A percentile compares a stretch with the other conserved stretches of the same genome.
These are phyloP conservation scores for Aleiodes alternator DNA, from an alignment of 2,888 invertebrate species.

Conservation along the genomic window DNA sequence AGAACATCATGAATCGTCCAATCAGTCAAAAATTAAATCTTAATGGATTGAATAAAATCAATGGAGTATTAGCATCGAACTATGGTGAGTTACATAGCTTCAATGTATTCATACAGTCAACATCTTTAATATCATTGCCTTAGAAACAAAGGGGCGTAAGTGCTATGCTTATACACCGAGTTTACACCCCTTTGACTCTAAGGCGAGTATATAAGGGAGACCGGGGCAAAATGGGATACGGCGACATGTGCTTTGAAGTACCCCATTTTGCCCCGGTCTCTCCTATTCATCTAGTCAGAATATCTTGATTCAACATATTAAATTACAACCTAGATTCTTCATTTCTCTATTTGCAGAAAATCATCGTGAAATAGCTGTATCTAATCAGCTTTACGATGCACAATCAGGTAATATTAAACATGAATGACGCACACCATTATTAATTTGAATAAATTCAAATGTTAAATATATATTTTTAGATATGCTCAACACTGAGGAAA, in stretches of 20 bases:
- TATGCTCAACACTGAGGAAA: slow-evolving; percentile 60
- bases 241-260: too few relatives aligned
- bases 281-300: too few relatives aligned
- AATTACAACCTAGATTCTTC: background rate
- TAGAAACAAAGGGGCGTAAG: too few relatives aligned
- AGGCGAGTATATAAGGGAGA: too few relatives aligned
- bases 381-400: slow-evolving; percentile 80
- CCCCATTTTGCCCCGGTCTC: too few relatives aligned
- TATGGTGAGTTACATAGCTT: slow-evolving; percentile 50
- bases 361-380: slow-evolving; percentile 46
- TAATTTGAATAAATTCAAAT: background rate
- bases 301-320: too few relatives aligned
- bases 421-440: background rate
- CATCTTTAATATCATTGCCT: too few relatives aligned
- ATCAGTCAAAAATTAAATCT: slow-evolving; percentile 31
- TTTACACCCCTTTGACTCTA: too few relatives aligned
- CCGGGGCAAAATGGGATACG: too few relatives aligned
- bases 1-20: slow-evolving; percentile 43
- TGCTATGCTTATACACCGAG: too few relatives aligned
- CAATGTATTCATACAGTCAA: too few relatives aligned
- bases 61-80: slow-evolving; percentile 15
- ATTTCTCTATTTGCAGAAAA: slow-evolving; percentile 39
- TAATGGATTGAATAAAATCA: slow-evolving; percentile 22
- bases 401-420: slow-evolving; percentile 66
- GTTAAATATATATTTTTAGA: slow-evolving; percentile 43